Base-by-base conservation (phyloP, 2,113 vertebrate species). In the Tamias sibiricus region DNA sequence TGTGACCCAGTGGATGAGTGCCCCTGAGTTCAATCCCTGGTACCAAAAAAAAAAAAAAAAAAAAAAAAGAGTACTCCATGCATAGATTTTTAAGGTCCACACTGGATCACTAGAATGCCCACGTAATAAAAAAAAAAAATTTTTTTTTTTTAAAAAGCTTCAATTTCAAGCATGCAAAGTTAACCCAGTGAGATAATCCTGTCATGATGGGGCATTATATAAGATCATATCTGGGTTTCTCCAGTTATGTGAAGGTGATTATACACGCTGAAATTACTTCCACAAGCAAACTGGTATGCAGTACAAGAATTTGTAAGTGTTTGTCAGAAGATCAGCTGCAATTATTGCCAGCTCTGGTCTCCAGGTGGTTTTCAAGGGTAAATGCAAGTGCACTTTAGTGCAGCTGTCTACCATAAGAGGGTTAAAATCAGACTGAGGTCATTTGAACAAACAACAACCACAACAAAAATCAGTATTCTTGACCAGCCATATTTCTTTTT, bases 401-500 rank as follows among this genome's bases (percentile, higher is more conserved):
- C 47, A 64, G 28, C 62, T 95, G 40, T 79, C 86, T 81, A 12
- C 59, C 85, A 4, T 3, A 24, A 22, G 44, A 88, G 4, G 8
- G 14, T 93, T 37, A 77, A 95, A 92, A 83, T 72, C 86, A 72
- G 74, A 86, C 81, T 16, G 94, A 97, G 90, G 80, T 94, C 84
- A 79, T 71, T n/a, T 12, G 30, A 80, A 40, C 6, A 40, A 62
- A 35, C 30, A 57, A 42, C 10, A 17, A 57, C 24, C 9, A 28
- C 59, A 24, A 54, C 32, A 59, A 79, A 64, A 57, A 64, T 1
- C 35, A 37, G 17, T 79, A 64, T 49, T 90, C 79, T 88, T 92
- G 83, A 57, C 76, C 81, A 96, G 84, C 95, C 88, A 35, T 95
- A 90, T 30, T 94, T 90, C 26, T 94, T 90, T 96, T 90, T 96